These are phyloP conservation scores for Phallusia fumigata DNA, from an alignment of 23 tunicate genomes.

Conservation along the genomic window DNA sequence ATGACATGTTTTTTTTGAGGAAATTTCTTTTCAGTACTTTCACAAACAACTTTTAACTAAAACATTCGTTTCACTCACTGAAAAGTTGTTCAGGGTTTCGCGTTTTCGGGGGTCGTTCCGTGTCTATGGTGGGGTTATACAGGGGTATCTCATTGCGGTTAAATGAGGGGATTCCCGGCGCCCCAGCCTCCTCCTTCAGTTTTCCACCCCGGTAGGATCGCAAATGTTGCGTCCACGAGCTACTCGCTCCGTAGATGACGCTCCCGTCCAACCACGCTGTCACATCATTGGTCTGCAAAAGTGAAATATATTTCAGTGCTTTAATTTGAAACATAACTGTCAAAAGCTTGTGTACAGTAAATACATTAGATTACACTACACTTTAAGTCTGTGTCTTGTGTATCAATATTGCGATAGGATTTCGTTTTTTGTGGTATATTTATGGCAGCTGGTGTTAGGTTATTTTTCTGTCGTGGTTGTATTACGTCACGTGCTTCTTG, in stretches of 20 bases:
- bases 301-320: no score
- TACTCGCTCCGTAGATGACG: constrained; percentile 83
- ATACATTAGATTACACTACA: no score
- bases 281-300: constrained; percentile 63
- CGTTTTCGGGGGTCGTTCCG: constrained; percentile 31
- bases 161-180: constrained; percentile 47
- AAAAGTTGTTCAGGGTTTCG: constrained; percentile 65
- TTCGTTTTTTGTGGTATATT: no score
- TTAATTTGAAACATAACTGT: no score
- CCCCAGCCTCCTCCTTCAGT: constrained; percentile 25
- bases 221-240: constrained; percentile 65
- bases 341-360: no score
- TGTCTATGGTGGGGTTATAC: constrained; percentile 66
- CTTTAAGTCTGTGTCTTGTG: no score
- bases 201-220: constrained; percentile 63
- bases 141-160: constrained; percentile 68
- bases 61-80: constrained; percentile 25
- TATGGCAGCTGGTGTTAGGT: no score
- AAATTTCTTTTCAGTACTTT: no score
- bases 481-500: no score
- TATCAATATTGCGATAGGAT: no score
- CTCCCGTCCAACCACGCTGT: constrained; percentile 96
- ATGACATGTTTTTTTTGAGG: no score
- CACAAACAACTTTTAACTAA: background rate
- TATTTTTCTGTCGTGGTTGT: no score